Base-by-base conservation (phyloP, 2,888 invertebrate species). In the Eupithecia insigniata region DNA sequence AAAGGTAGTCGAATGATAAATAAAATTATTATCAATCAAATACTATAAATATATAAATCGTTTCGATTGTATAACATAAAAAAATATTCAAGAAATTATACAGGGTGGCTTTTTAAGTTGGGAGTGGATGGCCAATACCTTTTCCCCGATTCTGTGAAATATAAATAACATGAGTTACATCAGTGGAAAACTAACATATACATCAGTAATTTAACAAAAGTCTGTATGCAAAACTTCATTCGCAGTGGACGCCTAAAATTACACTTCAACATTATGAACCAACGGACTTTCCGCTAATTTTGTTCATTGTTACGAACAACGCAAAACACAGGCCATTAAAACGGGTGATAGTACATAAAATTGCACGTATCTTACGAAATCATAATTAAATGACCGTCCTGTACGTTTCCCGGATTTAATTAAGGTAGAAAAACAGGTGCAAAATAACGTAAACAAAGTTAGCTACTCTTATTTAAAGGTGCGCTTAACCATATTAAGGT, bases 321-420 rank as follows among this genome's bases (percentile, higher is more conserved):
- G 18, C 43, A 18, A 18, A 43, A 43, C 43, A 22, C 30, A 46
- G 61, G 43, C 32, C 61, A 68, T 62, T 69, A 46, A 62, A 36
- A 22, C 64, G 64, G 5, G 22, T 22, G 22, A 39, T 22, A 36
- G 58, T 55, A 62, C 60, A 72, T 67, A 30, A 62, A 62, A 39
- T 64, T 60, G 28, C 55, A 46, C 71, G 66, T 74, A 71, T 71
- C 68, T 66, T 36, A 39, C 46, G 12, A 66, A 74, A 74, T 74
- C 69, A 32, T 71, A 74, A 74, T 74, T 43, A 71, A 69, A 74
- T 66, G n/a, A 34, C 68, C 66, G 67, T 14, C 64, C 61, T 34
- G 36, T 61, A 69, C 32, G 61, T 8, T 32, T 36, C 61, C 32
- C 26, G 64, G 61, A 55, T 72, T 74, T 74, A 74, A 74, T 71